Conservation (phyloP, 1,140 invertebrate species). For the Monomorium pharaonis region DNA sequence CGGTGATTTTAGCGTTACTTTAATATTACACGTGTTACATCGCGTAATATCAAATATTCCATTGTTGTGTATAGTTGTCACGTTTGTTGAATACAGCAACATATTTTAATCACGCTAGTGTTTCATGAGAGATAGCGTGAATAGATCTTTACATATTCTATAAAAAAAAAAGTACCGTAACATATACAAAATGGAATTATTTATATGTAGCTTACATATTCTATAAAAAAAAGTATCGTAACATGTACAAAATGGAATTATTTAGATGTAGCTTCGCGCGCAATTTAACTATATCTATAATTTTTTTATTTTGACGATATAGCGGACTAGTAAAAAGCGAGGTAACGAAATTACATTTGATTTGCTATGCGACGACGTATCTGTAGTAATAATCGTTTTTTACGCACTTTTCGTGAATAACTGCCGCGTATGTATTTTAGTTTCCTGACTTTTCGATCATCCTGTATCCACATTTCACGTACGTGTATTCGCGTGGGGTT, state of each 20-base stretch:
- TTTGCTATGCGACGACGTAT: background rate
- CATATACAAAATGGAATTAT: background rate
- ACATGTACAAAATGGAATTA: background rate
- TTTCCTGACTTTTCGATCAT: conserved; percentile 56
- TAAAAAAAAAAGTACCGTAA: background rate
- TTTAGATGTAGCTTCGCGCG: background rate
- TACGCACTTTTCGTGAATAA: conserved; percentile 9
- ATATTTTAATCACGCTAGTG: conserved; percentile 10
- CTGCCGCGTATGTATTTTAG: background rate
- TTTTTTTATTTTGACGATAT: background rate
- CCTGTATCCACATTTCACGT: conserved; percentile 39
- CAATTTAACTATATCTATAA: background rate
- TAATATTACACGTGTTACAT: conserved; percentile 8
- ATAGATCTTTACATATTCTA: background rate
- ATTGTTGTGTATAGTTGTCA: conserved; percentile 3
- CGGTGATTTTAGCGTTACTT: background rate
- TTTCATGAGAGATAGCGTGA: background rate
- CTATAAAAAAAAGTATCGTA: background rate
- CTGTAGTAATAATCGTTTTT: conserved; percentile 14
- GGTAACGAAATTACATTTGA: conserved; percentile 7
- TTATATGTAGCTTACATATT: background rate
- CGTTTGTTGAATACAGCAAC: background rate
- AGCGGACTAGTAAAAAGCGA: background rate
- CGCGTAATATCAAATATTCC: conserved; percentile 30
- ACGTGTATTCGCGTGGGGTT: conserved; percentile 38